Conservation (phyloP, 2,113 vertebrate species). For the Pardalotus punctatus region DNA sequence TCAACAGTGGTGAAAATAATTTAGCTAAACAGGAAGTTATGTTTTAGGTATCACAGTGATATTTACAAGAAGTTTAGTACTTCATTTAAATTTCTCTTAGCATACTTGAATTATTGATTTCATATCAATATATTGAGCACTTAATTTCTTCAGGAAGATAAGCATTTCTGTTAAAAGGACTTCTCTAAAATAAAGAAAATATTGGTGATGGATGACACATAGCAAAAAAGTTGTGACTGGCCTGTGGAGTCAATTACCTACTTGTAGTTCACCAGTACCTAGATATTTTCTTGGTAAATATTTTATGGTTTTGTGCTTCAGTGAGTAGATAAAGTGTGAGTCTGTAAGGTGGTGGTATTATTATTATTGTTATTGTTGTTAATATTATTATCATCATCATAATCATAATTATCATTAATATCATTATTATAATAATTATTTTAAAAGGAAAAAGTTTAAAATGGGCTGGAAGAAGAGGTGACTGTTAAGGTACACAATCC, state of each 20-base stretch:
- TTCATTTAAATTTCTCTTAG: neutral
- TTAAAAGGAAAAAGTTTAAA: neutral
- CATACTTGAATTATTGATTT: neutral
- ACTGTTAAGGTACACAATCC: neutral
- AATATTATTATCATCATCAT: rapidly evolving
- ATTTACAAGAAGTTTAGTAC: neutral
- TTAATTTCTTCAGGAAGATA: neutral
- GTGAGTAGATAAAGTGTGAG: neutral
- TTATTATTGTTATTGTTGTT: neutral
- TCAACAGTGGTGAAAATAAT: neutral
- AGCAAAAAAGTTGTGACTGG: neutral
- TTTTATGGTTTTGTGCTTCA: neutral
- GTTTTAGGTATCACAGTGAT: neutral
- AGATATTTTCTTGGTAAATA: neutral
- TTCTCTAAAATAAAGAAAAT: neutral
- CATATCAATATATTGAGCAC: neutral
- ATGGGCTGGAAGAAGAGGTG: neutral
- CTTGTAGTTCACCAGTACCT: neutral
- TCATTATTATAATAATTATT: neutral
- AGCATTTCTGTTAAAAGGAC: neutral
- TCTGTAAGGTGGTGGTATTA: neutral
- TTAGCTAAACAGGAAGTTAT: neutral
- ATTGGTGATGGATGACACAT: neutral
- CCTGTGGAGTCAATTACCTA: neutral
- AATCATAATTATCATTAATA: no score